Evolutionary conservation across 2,888 invertebrate species (phyloP).

Genomic region (Agapostemon virescens): DNA sequence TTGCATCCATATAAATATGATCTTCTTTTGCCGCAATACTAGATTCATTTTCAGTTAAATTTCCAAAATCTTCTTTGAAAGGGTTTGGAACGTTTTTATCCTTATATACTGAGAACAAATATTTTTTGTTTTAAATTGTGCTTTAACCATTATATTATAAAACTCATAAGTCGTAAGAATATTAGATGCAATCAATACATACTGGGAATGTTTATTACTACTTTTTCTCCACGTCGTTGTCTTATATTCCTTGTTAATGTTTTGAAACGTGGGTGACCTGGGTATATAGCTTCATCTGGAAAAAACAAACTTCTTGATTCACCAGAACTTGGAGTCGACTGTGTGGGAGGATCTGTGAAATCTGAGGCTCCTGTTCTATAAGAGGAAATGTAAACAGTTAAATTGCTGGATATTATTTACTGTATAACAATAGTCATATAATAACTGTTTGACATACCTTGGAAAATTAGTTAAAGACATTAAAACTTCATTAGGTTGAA

Average conservation of each 20-base stretch:
- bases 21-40: conserved; percentile 88
- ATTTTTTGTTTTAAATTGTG: conserved; percentile 20
- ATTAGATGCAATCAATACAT: conserved; percentile 72
- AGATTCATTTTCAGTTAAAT: conserved; percentile 85
- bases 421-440: conserved; percentile 11
- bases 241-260: conserved; percentile 97
- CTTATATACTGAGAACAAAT: conserved; percentile 87
- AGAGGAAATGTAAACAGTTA: conserved; percentile 59
- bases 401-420: conserved; percentile 4
- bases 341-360: conserved; percentile 91
- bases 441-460: conserved; percentile 82
- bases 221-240: conserved; percentile 94
- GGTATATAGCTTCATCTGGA: conserved; percentile 96
- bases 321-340: conserved; percentile 86
- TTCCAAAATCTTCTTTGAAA: conserved; percentile 84
- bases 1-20: conserved; percentile 98
- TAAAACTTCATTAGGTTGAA: conserved; percentile 90
- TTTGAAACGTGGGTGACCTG: conserved; percentile 97
- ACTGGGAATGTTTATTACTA: conserved; percentile 98
- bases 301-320: conserved; percentile 94
- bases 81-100: conserved; percentile 93
- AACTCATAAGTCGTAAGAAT: neutral
- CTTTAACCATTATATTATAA: neutral
- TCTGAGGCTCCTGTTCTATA: conserved; percentile 91
- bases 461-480: conserved; percentile 97